These are phyloP conservation scores for Sternarchorhynchus goeldii DNA, from an alignment of 2,797 vertebrate species.

Conservation along the genomic window DNA sequence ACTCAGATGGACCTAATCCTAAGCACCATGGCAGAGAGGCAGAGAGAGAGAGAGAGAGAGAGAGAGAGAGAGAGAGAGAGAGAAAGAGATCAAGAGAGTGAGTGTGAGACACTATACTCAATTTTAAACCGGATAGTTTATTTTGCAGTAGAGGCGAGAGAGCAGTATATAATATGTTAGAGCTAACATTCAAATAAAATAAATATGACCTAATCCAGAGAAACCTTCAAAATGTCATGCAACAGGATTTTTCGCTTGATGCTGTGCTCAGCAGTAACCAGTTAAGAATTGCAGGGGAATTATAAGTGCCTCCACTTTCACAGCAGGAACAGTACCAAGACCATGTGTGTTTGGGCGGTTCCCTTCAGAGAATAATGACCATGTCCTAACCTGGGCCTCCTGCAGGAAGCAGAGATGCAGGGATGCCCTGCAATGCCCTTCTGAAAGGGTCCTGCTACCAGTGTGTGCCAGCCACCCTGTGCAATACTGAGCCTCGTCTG, in stretches of 20 bases:
- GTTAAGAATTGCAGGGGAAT: slow-evolving; percentile 13
- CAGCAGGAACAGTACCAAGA: slow-evolving; percentile 31
- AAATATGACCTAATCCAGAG: slow-evolving; percentile 5
- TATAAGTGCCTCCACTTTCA: slow-evolving; percentile 33
- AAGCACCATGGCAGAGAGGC: slow-evolving; percentile 37
- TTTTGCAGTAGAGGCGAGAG: slow-evolving; percentile 13
- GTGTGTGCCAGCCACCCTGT: slow-evolving; percentile 41
- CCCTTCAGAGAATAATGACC: slow-evolving; percentile 47
- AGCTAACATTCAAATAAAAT: not conserved
- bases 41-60: slow-evolving; percentile 18
- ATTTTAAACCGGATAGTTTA: slow-evolving; percentile 40
- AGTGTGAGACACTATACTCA: slow-evolving; percentile 21
- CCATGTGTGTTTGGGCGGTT: slow-evolving; percentile 52
- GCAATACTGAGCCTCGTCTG: slow-evolving; percentile 56
- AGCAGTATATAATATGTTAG: not conserved
- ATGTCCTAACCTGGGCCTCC: slow-evolving; percentile 45
- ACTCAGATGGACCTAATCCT: slow-evolving; percentile 54
- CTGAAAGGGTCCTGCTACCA: slow-evolving; percentile 21
- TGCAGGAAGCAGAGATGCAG: slow-evolving; percentile 48
- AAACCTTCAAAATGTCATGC: not conserved
- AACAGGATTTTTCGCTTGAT: not conserved
- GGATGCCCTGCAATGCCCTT: slow-evolving; percentile 37
- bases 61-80: slow-evolving; percentile 35
- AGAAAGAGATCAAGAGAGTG: not conserved
- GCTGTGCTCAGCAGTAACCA: slow-evolving; percentile 1